Evolutionary conservation across 2,888 invertebrate species (phyloP).

Genomic region (Cosmia pyralina): DNA sequence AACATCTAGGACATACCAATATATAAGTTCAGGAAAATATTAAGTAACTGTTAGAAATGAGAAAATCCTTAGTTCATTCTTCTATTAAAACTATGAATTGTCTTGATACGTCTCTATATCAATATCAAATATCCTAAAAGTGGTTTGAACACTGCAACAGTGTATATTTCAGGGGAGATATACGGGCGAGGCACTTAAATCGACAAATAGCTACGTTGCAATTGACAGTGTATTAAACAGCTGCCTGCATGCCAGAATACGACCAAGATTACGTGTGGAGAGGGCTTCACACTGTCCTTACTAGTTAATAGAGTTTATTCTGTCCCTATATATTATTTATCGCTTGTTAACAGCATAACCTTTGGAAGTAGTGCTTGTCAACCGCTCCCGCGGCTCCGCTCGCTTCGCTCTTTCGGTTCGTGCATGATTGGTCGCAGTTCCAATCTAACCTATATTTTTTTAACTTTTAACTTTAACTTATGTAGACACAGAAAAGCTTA

Average conservation of each 20-base stretch:
- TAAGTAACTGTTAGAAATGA: not conserved
- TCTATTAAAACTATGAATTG: slow-evolving; percentile 9
- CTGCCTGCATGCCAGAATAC: slow-evolving; percentile 87
- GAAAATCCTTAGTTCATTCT: not conserved
- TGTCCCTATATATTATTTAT: too few relatives aligned
- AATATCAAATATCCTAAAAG: slow-evolving; percentile 51
- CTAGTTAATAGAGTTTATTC: too few relatives aligned
- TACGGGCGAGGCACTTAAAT: slow-evolving; percentile 84
- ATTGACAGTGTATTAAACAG: slow-evolving; percentile 90
- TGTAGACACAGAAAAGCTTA: too few relatives aligned
- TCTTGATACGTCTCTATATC: slow-evolving; percentile 9
- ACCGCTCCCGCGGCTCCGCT: too few relatives aligned
- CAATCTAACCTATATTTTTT: too few relatives aligned
- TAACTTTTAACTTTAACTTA: too few relatives aligned
- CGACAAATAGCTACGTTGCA: slow-evolving; percentile 89
- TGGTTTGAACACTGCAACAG: slow-evolving; percentile 66
- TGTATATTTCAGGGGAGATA: slow-evolving; percentile 80
- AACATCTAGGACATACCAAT: too few relatives aligned
- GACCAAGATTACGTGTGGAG: slow-evolving; percentile 69
- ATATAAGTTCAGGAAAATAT: too few relatives aligned
- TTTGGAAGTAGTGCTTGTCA: too few relatives aligned
- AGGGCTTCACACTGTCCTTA: slow-evolving; percentile 61
- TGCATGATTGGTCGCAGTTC: too few relatives aligned
- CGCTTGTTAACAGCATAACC: too few relatives aligned
- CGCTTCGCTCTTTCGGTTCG: too few relatives aligned